Evolutionary conservation across 2,797 vertebrate species (phyloP).

Genomic region (Onychomys arenicola): DNA sequence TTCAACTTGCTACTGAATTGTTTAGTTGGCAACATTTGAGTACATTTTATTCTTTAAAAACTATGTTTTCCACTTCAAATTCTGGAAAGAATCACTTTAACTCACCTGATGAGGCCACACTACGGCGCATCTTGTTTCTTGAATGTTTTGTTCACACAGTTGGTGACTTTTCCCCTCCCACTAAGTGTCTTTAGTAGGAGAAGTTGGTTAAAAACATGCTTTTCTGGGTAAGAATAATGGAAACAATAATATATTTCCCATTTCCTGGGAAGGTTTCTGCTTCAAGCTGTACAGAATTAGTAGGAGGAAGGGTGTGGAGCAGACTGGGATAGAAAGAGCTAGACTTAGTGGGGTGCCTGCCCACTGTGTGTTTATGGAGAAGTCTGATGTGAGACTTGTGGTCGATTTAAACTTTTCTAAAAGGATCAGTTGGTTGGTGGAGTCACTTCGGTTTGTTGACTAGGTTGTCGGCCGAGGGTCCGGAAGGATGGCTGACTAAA

Average conservation of each 20-base stretch:
- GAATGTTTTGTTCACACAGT: background rate
- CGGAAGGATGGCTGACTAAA: background rate
- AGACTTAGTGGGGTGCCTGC: background rate
- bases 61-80: conserved; percentile 71
- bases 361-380: background rate
- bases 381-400: background rate
- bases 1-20: conserved; percentile 52
- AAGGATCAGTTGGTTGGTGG: background rate
- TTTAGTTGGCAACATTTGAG: conserved; percentile 40
- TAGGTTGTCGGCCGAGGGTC: background rate
- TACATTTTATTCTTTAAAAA: conserved; percentile 71
- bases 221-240: background rate
- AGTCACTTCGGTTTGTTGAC: background rate
- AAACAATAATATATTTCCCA: background rate
- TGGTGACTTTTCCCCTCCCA: background rate
- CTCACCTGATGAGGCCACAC: background rate
- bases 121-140: background rate
- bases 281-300: background rate
- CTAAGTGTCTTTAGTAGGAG: background rate
- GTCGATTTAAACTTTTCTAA: background rate
- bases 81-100: background rate
- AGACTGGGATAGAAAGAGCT: background rate
- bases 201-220: background rate
- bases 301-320: background rate
- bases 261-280: background rate